A percentile compares a stretch with the other conserved stretches of the same genome.
Conservation (phyloP, 2,113 vertebrate genomes). For the Cyrtonyx montezumae region DNA sequence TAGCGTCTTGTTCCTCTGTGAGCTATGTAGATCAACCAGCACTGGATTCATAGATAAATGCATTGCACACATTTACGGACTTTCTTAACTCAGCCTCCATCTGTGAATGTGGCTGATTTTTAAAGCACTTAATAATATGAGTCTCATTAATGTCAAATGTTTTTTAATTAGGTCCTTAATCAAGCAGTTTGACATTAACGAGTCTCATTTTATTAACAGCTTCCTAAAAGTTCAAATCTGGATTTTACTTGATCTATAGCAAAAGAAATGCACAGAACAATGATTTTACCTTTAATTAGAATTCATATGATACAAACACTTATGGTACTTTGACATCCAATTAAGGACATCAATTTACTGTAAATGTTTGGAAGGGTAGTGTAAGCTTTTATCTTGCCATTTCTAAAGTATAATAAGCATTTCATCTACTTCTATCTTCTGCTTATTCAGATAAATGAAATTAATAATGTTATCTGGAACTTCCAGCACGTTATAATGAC, state of each 20-base stretch:
- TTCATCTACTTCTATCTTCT: background rate
- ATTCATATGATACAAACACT: background rate
- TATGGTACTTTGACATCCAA: background rate
- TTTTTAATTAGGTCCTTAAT: slow-evolving; percentile 6
- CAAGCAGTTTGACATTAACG: slow-evolving; percentile 8
- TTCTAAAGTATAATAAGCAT: background rate
- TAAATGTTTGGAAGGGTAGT: background rate
- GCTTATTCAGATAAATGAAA: background rate
- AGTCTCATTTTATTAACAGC: background rate
- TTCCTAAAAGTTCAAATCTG: slow-evolving; percentile 7
- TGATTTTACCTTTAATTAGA: background rate
- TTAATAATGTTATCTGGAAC: background rate
- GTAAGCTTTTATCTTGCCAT: background rate
- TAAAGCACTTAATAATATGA: background rate
- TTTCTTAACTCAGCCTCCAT: background rate
- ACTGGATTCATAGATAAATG: background rate
- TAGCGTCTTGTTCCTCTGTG: background rate
- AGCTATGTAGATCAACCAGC: background rate
- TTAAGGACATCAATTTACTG: background rate
- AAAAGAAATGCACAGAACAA: slow-evolving; percentile 22
- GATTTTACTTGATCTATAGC: background rate
- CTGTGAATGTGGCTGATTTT: background rate
- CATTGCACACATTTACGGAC: background rate
- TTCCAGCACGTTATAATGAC: background rate
- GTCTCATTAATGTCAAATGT: background rate